Evolutionary conservation across 2,797 vertebrate species (phyloP).

Genomic region (Sebastiscus albofasciatus): DNA sequence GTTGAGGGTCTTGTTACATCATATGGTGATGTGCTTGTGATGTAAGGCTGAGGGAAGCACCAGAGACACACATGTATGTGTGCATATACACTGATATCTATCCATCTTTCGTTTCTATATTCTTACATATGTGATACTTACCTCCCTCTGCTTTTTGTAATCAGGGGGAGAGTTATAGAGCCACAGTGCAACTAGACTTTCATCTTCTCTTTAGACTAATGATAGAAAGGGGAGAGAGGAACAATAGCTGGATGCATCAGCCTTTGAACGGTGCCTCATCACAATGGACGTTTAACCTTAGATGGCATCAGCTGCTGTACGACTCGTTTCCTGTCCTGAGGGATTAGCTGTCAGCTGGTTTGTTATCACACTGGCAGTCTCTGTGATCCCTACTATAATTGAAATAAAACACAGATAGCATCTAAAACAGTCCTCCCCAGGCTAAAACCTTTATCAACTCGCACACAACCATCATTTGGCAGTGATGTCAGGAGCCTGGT

Average conservation of each 20-base stretch:
- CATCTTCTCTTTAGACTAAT: slow-evolving; percentile 60
- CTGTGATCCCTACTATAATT: slow-evolving; percentile 74
- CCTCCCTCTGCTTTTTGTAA: slow-evolving; percentile 33
- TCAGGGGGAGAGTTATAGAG: slow-evolving; percentile 3
- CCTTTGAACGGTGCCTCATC: slow-evolving; percentile 74
- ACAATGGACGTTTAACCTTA: slow-evolving; percentile 73
- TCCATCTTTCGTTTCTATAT: neutral
- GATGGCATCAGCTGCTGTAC: slow-evolving; percentile 70
- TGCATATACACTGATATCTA: neutral
- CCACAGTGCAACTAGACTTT: slow-evolving; percentile 46
- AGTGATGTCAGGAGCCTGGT: slow-evolving; percentile 38
- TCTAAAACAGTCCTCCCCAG: slow-evolving; percentile 71
- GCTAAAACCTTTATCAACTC: slow-evolving; percentile 64
- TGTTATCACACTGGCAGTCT: slow-evolving; percentile 66
- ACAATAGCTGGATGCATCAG: slow-evolving; percentile 46
- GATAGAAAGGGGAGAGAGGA: slow-evolving; percentile 47
- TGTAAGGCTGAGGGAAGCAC: neutral
- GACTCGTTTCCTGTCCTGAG: slow-evolving; percentile 67
- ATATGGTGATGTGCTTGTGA: slow-evolving; percentile 10
- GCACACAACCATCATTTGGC: slow-evolving; percentile 59
- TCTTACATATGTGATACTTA: neutral
- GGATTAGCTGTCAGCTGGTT: slow-evolving; percentile 72
- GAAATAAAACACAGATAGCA: slow-evolving; percentile 75
- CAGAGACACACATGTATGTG: neutral
- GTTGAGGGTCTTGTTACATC: slow-evolving; percentile 26